phyloP scores from a whole-genome alignment of 2,113 vertebrate species.

The Nothoprocta pentlandii region DNA sequence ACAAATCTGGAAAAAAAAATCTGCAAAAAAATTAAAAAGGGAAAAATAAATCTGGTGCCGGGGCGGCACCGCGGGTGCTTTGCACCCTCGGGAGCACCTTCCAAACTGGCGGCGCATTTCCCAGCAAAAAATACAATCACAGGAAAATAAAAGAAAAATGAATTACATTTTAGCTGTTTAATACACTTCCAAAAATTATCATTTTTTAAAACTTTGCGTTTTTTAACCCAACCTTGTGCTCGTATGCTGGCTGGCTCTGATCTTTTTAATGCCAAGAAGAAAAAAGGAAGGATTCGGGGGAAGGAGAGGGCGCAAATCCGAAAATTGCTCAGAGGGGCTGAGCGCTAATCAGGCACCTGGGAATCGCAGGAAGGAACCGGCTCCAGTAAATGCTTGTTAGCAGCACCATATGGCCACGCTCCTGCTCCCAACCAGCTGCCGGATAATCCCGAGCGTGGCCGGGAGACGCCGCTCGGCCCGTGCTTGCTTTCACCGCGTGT shows the following conservation, averaged over 20 bases:
- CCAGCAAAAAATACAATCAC: background rate
- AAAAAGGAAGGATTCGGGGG: background rate
- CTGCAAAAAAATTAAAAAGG: no score
- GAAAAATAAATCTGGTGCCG: no score
- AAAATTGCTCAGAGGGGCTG: background rate
- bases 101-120: background rate
- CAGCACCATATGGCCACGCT: conserved; percentile 16
- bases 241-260: background rate
- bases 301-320: background rate
- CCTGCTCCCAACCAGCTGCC: conserved; percentile 43
- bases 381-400: conserved; percentile 62
- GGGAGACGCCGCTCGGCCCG: background rate
- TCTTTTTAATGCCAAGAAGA: background rate
- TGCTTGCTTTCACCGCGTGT: background rate
- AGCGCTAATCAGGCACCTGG: conserved; percentile 52
- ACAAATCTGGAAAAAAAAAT: no score
- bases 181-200: background rate
- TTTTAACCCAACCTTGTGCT: background rate
- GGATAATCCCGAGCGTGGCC: background rate
- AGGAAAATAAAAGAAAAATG: accelerated
- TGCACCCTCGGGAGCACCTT: background rate
- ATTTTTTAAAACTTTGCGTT: background rate
- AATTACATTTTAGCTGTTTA: background rate
- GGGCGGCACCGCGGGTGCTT: no score
- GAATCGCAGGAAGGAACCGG: conserved; percentile 9